phyloP scores from a whole-genome alignment of 2,888 invertebrate species.

The Myathropa florea region DNA sequence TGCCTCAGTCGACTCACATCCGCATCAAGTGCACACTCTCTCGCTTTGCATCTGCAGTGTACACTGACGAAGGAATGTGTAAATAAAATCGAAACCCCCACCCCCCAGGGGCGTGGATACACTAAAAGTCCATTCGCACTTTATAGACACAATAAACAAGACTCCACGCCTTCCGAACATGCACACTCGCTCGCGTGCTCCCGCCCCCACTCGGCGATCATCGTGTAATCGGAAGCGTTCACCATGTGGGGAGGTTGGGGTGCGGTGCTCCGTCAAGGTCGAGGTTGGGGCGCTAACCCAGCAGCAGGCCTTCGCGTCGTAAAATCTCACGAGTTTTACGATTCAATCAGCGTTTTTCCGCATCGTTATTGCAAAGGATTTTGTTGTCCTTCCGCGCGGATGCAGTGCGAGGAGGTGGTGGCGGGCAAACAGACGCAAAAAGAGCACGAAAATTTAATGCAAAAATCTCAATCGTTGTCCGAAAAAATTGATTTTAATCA shows the following conservation, averaged over 20 bases:
- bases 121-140: not conserved
- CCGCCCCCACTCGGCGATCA: not conserved
- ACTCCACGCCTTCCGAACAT: not conserved
- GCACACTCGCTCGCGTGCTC: not conserved
- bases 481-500: not conserved
- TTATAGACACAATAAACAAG: not conserved
- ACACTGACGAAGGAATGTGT: not conserved
- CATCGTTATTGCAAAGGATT: not conserved
- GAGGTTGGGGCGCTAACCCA: not conserved
- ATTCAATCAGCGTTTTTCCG: not conserved
- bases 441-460: not conserved
- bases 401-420: not conserved
- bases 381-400: not conserved
- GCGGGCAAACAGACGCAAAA: not conserved
- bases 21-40: not conserved
- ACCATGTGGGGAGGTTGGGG: not conserved
- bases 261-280: not conserved
- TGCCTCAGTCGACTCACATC: too few species aligned
- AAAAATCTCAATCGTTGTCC: not conserved
- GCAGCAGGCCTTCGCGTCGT: not conserved
- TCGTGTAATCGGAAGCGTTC: not conserved
- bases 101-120: not conserved
- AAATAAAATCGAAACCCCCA: not conserved
- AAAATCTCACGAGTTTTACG: not conserved
- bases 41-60: not conserved